Percentiles rank a stretch among this genome's conserved stretches.
Evolutionary conservation across 2,113 vertebrate species (phyloP).

Genomic region (Ophthalmolycus amberensis): DNA sequence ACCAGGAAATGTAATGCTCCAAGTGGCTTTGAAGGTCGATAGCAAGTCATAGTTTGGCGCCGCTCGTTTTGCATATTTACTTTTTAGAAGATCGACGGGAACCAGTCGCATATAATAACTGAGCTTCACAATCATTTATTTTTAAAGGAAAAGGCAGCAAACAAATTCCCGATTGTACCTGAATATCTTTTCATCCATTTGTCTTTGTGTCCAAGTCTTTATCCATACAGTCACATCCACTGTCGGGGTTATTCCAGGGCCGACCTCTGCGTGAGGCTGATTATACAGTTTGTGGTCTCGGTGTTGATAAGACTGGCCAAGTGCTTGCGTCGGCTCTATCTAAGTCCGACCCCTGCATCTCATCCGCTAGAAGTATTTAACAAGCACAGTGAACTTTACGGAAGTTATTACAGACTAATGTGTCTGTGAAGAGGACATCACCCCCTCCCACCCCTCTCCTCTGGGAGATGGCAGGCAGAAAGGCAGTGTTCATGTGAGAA

Average conservation of each 20-base stretch:
- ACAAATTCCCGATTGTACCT: neutral
- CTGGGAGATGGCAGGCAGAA: constrained; percentile 70
- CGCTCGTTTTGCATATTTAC: constrained; percentile 35
- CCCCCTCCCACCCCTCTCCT: constrained; percentile 62
- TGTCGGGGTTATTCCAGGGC: constrained; percentile 32
- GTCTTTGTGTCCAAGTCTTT: neutral
- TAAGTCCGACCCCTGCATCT: constrained; percentile 58
- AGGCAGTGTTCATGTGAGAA: constrained; percentile 84
- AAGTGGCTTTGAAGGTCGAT: constrained; percentile 39
- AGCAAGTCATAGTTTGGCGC: constrained; percentile 8
- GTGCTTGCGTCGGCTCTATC: constrained; percentile 62
- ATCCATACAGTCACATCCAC: constrained; percentile 9
- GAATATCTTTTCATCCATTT: neutral
- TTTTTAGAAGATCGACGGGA: constrained; percentile 5
- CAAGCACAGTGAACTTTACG: constrained; percentile 81
- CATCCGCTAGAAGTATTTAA: constrained; percentile 76
- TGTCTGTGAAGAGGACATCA: constrained; percentile 63
- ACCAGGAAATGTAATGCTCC: constrained; percentile 33
- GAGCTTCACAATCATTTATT: neutral
- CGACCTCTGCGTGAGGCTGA: constrained; percentile 56
- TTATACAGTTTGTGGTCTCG: constrained; percentile 62
- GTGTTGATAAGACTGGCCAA: constrained; percentile 42
- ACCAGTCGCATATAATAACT: neutral
- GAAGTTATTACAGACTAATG: constrained; percentile 80
- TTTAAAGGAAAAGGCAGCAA: neutral